A percentile compares a stretch with the other conserved stretches of the same genome.
Conservation (phyloP, 2,113 vertebrate species). For the Illadopsis cleaveri region DNA sequence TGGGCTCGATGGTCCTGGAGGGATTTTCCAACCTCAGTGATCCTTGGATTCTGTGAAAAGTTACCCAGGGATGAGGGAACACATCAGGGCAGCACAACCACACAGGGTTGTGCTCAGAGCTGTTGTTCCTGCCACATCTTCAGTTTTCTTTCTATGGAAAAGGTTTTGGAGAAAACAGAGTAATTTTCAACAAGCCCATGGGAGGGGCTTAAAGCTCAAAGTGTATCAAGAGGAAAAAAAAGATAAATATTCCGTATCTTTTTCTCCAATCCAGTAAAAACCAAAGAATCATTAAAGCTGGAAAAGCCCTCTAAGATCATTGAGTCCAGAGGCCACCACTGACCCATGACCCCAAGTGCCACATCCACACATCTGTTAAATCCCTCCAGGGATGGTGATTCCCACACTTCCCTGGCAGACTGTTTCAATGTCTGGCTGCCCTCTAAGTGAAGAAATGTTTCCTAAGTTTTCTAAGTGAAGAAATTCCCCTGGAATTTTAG, state of each 20-base stretch:
- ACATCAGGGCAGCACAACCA: too few species aligned
- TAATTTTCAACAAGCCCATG: not conserved
- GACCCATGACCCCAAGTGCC: too few species aligned
- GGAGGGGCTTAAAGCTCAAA: not conserved
- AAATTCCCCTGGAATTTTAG: too few species aligned
- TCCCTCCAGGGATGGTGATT: not conserved
- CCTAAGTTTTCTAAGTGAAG: too few species aligned
- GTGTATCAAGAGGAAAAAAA: not conserved
- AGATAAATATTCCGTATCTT: not conserved
- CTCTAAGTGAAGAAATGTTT: not conserved
- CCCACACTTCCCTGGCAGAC: not conserved
- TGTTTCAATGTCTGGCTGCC: not conserved
- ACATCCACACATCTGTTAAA: not conserved
- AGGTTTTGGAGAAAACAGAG: not conserved
- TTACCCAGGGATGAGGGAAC: not conserved
- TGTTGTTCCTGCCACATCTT: fast-evolving
- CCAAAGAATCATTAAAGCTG: not conserved
- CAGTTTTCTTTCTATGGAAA: not conserved
- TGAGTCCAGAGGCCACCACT: not conserved
- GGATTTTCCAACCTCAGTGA: not conserved
- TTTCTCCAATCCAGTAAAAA: not conserved
- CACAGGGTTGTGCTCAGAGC: not conserved
- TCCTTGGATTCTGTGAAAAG: not conserved
- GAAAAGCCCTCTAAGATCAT: not conserved
- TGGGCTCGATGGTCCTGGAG: fast-evolving